phyloP scores from a whole-genome alignment of 2,888 invertebrate genomes.

The Himalopsyche tibetana region DNA sequence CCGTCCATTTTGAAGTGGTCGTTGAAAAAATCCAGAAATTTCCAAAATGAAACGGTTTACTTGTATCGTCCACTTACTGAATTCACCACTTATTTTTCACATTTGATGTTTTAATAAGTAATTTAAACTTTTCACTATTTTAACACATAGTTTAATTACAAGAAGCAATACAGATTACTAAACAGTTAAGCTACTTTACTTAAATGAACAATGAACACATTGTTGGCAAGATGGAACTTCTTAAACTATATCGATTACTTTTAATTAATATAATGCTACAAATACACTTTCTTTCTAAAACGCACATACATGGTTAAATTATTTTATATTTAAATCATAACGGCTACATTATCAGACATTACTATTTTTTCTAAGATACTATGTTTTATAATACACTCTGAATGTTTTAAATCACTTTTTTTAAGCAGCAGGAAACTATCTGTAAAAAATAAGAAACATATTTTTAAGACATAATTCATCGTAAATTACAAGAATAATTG shows the following conservation, averaged over 20 bases:
- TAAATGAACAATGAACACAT: constrained; percentile 33
- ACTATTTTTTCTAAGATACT: background rate
- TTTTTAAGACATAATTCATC: background rate
- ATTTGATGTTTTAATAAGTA: background rate
- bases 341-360: background rate
- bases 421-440: background rate
- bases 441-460: background rate
- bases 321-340: background rate
- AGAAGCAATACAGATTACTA: background rate
- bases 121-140: background rate
- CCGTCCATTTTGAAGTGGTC: constrained; percentile 53
- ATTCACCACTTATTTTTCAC: constrained; percentile 26
- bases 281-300: constrained; percentile 17
- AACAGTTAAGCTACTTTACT: constrained; percentile 45
- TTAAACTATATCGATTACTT: background rate
- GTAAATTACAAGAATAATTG: too few relatives aligned
- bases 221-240: constrained; percentile 45
- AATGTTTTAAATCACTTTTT: background rate
- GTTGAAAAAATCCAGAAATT: constrained; percentile 1
- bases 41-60: background rate
- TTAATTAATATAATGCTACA: background rate
- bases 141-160: background rate
- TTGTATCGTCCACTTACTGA: constrained; percentile 23
- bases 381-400: background rate
- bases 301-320: constrained; percentile 4